Base-by-base conservation (phyloP, 2,888 invertebrate genomes). In the Calameuta pallipes region DNA sequence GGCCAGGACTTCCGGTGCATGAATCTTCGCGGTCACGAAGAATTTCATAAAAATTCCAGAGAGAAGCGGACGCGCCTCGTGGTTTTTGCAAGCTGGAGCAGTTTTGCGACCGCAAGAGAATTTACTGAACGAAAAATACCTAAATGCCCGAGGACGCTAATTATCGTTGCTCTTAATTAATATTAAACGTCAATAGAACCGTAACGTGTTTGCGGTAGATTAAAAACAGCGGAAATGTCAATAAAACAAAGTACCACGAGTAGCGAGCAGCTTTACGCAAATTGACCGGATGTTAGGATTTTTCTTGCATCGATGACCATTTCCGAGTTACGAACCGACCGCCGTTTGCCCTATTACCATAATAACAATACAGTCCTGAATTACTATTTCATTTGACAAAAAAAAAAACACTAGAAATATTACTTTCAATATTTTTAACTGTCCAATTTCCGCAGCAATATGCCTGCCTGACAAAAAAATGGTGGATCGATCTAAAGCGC, bases 331-430 rank as follows among this genome's bases (percentile, higher is more conserved):
- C 71, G 71, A 56, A 23, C 4, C 23, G 9, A 56, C 9, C 56
- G 56, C 56, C 56, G 23, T 56, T 15, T 15, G 56, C 9, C 9
- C 9, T 56, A 56, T 23, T 23, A 23, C 9, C 23, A 56, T 56
- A 23, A 56, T 23, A 23, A 56, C 23, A 56, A 56, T 56, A 56
- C 23, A 23, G 9, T 6, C 56, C 23, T 23, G 15, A 75, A 79
- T 83, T 81, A 83, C 83, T 83, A 82, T 80, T 81, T 76, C 79
- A 82, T 84, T 84, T 81, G 82, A 80, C 80, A 80, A 82, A 81
- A 79, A 81, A 82, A 83, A 81, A 79, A 81, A 82, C 79, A 31
- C 79, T 75, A 75, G 77, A 79, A 83, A 80, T 82, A 78, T 76
- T 83, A 68, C 15, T 71, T 35, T 31, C 6, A 71, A 71, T 33